Conservation (phyloP, 2,113 vertebrate species). For the Nothoprocta pentlandii region DNA sequence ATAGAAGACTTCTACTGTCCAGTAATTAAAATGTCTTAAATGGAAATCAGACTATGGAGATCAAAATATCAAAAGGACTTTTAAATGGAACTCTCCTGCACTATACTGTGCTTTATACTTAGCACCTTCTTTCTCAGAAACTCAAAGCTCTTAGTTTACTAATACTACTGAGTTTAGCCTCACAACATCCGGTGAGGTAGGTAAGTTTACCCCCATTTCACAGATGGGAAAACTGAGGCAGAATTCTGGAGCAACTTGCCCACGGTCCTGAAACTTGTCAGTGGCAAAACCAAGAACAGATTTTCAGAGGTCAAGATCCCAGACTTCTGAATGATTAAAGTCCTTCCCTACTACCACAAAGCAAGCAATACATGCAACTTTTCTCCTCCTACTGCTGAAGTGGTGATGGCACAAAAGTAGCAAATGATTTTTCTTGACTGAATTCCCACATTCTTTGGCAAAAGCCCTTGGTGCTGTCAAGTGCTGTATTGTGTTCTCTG, state of each 20-base stretch:
- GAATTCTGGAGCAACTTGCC: constrained; percentile 41
- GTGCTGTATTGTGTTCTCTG: not conserved
- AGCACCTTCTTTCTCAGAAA: constrained; percentile 43
- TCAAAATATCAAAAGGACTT: constrained; percentile 2
- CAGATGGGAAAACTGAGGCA: constrained; percentile 46
- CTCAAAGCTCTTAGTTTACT: constrained; percentile 27
- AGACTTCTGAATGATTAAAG: not conserved
- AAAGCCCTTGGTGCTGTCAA: constrained; percentile 26
- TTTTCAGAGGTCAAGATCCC: constrained; percentile 10
- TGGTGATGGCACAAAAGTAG: constrained; percentile 23
- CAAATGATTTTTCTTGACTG: constrained; percentile 18
- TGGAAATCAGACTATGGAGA: not conserved
- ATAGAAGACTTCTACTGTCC: not conserved
- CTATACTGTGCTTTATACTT: constrained; percentile 48
- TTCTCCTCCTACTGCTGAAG: not conserved
- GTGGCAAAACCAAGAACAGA: constrained; percentile 19
- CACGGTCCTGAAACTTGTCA: not conserved
- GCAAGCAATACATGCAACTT: constrained; percentile 35
- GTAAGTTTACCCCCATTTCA: constrained; percentile 36
- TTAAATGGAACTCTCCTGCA: not conserved
- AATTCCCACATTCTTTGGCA: constrained; percentile 55
- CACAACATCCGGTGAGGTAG: constrained; percentile 67
- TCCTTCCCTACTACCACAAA: constrained; percentile 43
- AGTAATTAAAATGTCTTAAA: not conserved
- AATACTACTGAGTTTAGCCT: constrained; percentile 70